phyloP scores from a whole-genome alignment of 2,888 invertebrate species.

The Zele albiditarsus region DNA sequence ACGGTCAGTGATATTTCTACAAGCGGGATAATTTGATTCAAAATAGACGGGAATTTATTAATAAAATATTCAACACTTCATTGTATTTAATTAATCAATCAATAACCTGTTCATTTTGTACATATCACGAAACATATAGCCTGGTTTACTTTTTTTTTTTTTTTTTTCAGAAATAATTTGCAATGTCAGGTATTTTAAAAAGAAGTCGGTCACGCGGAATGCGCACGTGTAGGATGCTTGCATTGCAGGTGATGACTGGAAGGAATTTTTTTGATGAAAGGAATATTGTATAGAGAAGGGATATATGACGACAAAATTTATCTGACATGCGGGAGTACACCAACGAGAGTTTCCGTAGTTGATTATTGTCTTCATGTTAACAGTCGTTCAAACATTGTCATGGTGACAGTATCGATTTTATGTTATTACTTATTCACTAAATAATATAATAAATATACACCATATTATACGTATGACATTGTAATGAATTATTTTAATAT shows the following conservation, averaged over 20 bases:
- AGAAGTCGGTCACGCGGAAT: background rate
- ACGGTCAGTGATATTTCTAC: too few species aligned
- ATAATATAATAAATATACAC: background rate
- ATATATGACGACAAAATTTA: background rate
- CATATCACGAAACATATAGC: too few species aligned
- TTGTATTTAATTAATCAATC: too few species aligned
- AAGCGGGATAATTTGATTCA: too few species aligned
- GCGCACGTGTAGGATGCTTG: background rate
- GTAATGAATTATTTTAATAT: too few species aligned
- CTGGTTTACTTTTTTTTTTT: background rate
- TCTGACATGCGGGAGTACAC: background rate
- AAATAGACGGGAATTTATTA: too few species aligned
- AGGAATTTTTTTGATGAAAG: background rate
- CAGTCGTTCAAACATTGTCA: background rate
- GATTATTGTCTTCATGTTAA: background rate
- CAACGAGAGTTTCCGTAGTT: background rate
- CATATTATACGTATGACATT: too few species aligned
- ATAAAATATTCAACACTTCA: too few species aligned
- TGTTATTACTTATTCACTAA: background rate
- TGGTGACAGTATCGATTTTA: background rate
- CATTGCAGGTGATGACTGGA: background rate
- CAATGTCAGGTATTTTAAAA: background rate
- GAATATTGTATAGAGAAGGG: background rate
- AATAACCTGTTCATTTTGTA: too few species aligned
- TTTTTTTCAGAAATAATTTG: background rate